Percentiles rank a stretch among this genome's conserved stretches.
Evolutionary conservation across 2,797 vertebrate genomes (phyloP).

Genomic region (Sciaenops ocellatus): DNA sequence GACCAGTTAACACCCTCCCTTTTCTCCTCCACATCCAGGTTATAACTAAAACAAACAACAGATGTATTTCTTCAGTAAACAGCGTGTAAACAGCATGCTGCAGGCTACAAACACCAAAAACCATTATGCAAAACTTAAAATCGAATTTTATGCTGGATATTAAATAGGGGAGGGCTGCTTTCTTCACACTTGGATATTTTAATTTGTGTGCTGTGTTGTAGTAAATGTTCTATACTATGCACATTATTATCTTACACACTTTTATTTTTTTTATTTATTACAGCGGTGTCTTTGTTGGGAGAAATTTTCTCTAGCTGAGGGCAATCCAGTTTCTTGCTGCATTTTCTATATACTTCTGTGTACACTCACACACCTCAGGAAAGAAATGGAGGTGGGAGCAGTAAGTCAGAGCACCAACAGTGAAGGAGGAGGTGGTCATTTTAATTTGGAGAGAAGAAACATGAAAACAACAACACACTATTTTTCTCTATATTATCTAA

Average conservation of each 20-base stretch:
- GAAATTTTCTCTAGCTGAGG: neutral
- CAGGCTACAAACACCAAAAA: constrained; percentile 27
- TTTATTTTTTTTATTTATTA: constrained; percentile 8
- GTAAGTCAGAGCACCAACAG: neutral
- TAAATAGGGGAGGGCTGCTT: neutral
- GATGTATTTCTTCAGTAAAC: constrained; percentile 16
- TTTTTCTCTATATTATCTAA: neutral
- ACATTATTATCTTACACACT: neutral
- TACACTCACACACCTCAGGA: constrained; percentile 3
- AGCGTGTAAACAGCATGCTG: constrained; percentile 12
- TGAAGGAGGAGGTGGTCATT: neutral
- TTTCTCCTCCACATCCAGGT: constrained; percentile 87
- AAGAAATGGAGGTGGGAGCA: neutral
- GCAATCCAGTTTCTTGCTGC: neutral
- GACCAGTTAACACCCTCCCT: constrained; percentile 87
- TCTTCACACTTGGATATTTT: constrained; percentile 3
- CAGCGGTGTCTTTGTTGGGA: neutral
- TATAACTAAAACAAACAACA: constrained; percentile 76
- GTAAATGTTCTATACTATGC: neutral
- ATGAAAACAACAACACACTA: neutral
- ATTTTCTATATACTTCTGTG: neutral
- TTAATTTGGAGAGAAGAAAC: neutral
- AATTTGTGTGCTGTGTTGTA: neutral
- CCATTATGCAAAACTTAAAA: constrained; percentile 29
- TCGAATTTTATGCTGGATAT: constrained; percentile 28